These are phyloP conservation scores for Coracias cyanogaster DNA, from an alignment of 2,797 vertebrate species.

Conservation along the genomic window DNA sequence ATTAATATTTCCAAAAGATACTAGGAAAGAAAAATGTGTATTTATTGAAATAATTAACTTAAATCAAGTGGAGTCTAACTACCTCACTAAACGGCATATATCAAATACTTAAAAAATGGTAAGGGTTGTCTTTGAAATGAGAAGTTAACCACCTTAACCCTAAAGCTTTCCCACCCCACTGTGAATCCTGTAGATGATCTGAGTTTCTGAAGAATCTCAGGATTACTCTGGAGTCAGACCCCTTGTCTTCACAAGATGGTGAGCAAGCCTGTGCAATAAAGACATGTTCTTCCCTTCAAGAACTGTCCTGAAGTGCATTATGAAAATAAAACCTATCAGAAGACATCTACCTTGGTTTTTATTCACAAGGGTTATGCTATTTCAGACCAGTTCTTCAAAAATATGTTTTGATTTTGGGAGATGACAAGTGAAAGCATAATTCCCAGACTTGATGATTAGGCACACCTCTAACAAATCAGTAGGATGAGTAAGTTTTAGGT, in stretches of 20 bases:
- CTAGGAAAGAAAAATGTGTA: background rate
- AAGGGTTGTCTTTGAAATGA: background rate
- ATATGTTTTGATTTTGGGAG: background rate
- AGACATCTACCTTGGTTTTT: background rate
- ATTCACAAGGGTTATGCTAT: background rate
- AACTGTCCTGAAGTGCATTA: background rate
- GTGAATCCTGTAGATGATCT: background rate
- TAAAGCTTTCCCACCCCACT: background rate
- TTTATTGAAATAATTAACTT: background rate
- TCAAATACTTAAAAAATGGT: background rate
- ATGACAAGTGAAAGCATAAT: background rate
- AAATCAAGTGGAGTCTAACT: background rate
- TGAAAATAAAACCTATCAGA: background rate
- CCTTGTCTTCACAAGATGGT: background rate
- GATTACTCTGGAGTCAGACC: background rate
- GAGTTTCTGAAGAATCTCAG: background rate
- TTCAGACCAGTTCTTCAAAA: background rate
- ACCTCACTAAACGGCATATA: background rate
- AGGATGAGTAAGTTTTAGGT: background rate
- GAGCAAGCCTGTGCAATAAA: background rate
- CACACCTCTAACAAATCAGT: background rate
- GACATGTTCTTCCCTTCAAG: background rate
- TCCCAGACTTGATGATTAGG: background rate
- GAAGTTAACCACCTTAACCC: background rate
- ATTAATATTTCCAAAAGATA: background rate